phyloP scores from a whole-genome alignment of 64 coral and sea anemone genomes.

The Porites lutea region DNA sequence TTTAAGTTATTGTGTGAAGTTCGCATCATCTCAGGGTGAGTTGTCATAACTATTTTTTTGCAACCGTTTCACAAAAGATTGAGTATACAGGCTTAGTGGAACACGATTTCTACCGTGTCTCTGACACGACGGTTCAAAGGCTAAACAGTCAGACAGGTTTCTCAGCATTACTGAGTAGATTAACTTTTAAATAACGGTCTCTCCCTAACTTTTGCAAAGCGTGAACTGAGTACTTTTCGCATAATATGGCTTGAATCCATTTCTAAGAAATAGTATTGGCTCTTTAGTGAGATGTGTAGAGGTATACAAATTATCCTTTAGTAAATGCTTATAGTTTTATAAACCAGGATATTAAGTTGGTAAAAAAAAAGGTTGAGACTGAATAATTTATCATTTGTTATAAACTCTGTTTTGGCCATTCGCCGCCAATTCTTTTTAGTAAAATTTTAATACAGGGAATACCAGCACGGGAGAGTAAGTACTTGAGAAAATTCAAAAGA shows the following conservation, averaged over 20 bases:
- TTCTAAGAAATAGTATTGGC: not conserved
- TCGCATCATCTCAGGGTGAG: not conserved
- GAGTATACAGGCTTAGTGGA: no score
- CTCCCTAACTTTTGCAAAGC: not conserved
- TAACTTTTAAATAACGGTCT: no score
- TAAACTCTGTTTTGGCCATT: not conserved
- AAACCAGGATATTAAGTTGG: slow-evolving; percentile 9
- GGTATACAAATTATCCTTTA: not conserved
- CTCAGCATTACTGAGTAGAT: no score
- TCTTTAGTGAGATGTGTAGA: not conserved
- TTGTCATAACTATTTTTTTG: no score
- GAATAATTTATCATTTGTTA: slow-evolving; percentile 7
- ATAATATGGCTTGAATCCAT: not conserved
- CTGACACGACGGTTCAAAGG: no score
- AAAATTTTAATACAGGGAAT: not conserved
- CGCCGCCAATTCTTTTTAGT: not conserved
- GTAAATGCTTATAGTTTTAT: not conserved
- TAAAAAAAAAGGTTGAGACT: not conserved
- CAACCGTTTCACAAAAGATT: no score
- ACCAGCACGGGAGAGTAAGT: not conserved
- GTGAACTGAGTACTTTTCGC: not conserved
- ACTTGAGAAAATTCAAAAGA: not conserved
- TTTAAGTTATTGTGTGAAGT: not conserved
- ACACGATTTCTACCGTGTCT: no score
- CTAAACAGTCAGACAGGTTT: no score